Base-by-base conservation (phyloP, 2,888 invertebrate genomes). In the Coelopa pilipes region DNA sequence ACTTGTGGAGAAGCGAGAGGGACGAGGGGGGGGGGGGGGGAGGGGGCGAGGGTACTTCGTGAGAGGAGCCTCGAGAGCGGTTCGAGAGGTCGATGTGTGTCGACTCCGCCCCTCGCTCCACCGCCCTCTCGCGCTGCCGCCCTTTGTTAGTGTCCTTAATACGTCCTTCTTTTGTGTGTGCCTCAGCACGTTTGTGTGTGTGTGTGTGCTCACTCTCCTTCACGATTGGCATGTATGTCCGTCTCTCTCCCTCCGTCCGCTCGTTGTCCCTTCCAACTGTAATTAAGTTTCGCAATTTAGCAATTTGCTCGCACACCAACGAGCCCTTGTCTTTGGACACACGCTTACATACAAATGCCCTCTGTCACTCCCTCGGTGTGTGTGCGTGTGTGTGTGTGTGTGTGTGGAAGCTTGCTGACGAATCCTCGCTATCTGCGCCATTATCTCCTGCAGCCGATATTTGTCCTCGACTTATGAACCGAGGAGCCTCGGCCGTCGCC, bases 281-380 rank as follows among this genome's bases (percentile, higher is more conserved):
- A 63, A 63, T 63, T 63, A 47, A 63, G 63, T 63, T 63, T 63
- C 47, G 63, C n/a, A 46, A 63, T 63, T 63, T 63, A 63, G 19
- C 63, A 63, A 63, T 63, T 63, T 63, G 45, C 63, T 46, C 46
- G 46, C 47, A 46, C 15, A 46, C 47, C 11, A n/a, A n/a, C 45
- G 46, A 46, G 63, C 62, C 34, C 7, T 34, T 34, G 7, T 34
- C 34, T 34, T 34, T 7, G 34, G 34, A 34, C 7, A 34, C 34
- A 34, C 34, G n/a, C n/a, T n/a, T 55, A 24, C 57, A 59, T 19
- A 10, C 0, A 21, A 10, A 15, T 59, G 17, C 7, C 10, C 19
- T 59, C 12, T 59, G 57, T 59, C 10, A 10, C 1, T 53, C 4
- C 10, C 2, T 53, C 1, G 13, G 15, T n/a, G 1, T 15, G 55